A percentile compares a stretch with the other conserved stretches of the same genome.
These are phyloP conservation scores for Glaucomys volans DNA, from an alignment of 2,113 vertebrate species.

Conservation along the genomic window DNA sequence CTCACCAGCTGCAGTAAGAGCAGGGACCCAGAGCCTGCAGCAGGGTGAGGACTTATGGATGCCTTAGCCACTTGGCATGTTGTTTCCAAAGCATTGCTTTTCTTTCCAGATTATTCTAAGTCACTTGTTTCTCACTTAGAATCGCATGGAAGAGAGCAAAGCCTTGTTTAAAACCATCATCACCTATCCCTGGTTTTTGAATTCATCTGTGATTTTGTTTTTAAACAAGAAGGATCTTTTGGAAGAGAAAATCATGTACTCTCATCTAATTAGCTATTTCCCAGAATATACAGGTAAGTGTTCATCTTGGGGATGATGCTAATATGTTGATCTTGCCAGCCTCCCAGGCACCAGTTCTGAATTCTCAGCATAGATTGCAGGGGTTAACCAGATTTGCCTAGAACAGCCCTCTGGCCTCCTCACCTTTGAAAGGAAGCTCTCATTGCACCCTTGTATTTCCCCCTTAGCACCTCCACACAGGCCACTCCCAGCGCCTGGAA, in stretches of 20 bases:
- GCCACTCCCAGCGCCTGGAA: not conserved
- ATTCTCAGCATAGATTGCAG: not conserved
- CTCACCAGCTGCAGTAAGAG: not conserved
- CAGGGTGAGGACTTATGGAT: not conserved
- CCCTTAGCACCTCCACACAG: not conserved
- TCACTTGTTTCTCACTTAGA: slow-evolving; percentile 84
- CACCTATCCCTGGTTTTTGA: slow-evolving; percentile 90
- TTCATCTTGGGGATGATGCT: not conserved
- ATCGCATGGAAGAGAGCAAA: slow-evolving; percentile 93
- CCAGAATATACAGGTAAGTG: slow-evolving; percentile 88
- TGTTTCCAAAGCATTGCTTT: not conserved
- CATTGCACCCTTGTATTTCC: not conserved
- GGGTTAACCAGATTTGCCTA: not conserved
- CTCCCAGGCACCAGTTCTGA: not conserved
- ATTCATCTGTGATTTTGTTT: slow-evolving; percentile 93
- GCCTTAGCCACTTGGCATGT: not conserved
- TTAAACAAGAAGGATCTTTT: slow-evolving; percentile 95
- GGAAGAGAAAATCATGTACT: slow-evolving; percentile 92
- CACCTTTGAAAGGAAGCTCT: not conserved
- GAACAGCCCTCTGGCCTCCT: not conserved
- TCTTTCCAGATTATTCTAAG: not conserved
- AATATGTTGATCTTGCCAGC: no score
- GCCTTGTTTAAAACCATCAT: slow-evolving; percentile 93
- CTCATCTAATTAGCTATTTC: slow-evolving; percentile 92
- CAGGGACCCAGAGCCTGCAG: not conserved